Base-by-base conservation (phyloP, 2,113 vertebrate genomes). In the Numenius arquata region DNA sequence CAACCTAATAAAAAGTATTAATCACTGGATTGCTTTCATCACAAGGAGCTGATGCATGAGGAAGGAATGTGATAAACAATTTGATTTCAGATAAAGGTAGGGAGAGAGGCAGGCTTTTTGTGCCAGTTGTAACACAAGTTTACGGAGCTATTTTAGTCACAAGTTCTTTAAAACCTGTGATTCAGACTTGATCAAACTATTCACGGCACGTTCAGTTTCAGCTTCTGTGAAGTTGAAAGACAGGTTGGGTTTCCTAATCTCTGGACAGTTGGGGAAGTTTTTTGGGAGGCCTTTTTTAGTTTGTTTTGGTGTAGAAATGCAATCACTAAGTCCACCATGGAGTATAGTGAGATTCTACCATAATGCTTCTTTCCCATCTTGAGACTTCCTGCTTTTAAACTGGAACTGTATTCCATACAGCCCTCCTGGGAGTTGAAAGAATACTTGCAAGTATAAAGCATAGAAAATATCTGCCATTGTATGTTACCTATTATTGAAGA, bases 1-100 rank as follows among this genome's bases (percentile, higher is more conserved):
- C 93, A 93, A 63, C 88, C 87, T 95, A 90, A 94, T 96, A 96
- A 91, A 93, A 85, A 76, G 81, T 92, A 97, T 97, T 97, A 96
- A 97, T 97, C 94, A 94, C 77, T 82, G 70, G 15, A 66, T 90
- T 76, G 72, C 91, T 94, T 94, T 93, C 92, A 92, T 96, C 88
- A 94, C 85, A 70, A 79, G 92, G 77, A 75, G 77, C 78, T 96
- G 92, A 97, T 71, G 40, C 92, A 90, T 47, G 92, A 93, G 91
- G 85, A 92, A 96, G 76, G 95, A 97, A 95, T 95, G 92, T 80
- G 88, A 89, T 89, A 91, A 97, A 97, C 87, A 93, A 19, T 93
- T 96, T 88, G 76, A 87, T 90, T 80, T 85, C 68, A 96, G 93
- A 96, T 96, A 90, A 97, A 95, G 92, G 92, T 73, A 76, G 56